Evolutionary conservation across 2,888 invertebrate species (phyloP).

Genomic region (Ichneumoninae sp.): DNA sequence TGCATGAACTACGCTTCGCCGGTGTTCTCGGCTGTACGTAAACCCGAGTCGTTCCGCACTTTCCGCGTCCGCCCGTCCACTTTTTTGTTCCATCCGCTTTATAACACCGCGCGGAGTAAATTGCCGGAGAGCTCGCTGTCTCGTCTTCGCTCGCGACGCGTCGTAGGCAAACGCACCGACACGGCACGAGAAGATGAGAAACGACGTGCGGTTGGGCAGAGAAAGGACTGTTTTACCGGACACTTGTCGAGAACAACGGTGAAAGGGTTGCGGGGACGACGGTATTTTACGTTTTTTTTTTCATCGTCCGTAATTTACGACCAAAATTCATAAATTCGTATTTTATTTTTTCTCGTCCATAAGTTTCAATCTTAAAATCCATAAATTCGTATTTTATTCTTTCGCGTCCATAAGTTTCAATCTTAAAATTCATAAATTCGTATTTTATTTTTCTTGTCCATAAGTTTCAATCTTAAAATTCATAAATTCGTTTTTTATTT

Average conservation of each 20-base stretch:
- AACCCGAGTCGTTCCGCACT: conserved; percentile 16
- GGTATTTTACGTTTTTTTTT: neutral
- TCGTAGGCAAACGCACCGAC: neutral
- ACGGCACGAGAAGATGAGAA: neutral
- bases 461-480: too few species aligned
- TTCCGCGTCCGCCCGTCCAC: conserved; percentile 15
- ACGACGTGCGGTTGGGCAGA: neutral
- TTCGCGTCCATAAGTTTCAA: too few species aligned
- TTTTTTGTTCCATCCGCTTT: conserved; percentile 29
- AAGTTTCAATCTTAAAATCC: too few species aligned
- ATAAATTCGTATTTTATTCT: too few species aligned
- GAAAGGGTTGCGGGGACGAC: neutral
- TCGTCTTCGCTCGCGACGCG: neutral
- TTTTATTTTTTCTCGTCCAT: too few species aligned
- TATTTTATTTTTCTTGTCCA: too few species aligned
- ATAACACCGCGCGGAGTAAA: conserved; percentile 28
- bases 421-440: too few species aligned
- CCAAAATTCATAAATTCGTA: neutral
- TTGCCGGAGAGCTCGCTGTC: neutral
- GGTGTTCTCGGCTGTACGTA: conserved; percentile 1
- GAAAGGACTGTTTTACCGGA: conserved; percentile 1
- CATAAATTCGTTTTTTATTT: too few species aligned
- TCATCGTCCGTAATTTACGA: neutral
- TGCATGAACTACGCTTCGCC: neutral
- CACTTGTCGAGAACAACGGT: neutral